Evolutionary conservation across 2,113 vertebrate species (phyloP).

Genomic region (Hipposideros armiger): DNA sequence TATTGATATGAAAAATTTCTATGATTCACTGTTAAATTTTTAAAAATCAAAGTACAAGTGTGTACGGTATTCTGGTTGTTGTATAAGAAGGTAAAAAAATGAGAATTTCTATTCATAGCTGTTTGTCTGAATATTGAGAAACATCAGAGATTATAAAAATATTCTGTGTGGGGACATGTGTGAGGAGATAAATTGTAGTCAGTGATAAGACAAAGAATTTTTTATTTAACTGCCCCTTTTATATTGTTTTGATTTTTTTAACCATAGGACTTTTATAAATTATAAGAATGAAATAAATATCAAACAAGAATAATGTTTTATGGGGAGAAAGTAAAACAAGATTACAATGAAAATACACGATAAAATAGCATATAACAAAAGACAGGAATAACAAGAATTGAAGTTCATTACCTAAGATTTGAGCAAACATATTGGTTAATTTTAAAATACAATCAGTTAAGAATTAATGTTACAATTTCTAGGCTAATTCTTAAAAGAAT

Average conservation of each 20-base stretch:
- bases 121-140: constrained; percentile 28
- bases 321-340: constrained; percentile 3
- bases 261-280: background rate
- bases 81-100: background rate
- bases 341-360: constrained; percentile 18
- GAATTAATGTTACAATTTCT: background rate
- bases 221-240: background rate
- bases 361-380: background rate
- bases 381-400: background rate
- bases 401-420: background rate
- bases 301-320: constrained; percentile 28
- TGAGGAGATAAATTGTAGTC: background rate
- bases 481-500: constrained; percentile 11
- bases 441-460: background rate
- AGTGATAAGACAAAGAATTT: background rate
- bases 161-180: background rate
- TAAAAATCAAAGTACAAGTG: background rate
- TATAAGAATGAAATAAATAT: background rate
- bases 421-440: background rate
- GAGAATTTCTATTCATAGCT: background rate
- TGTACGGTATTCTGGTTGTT: background rate
- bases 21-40: background rate
- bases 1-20: constrained; percentile 16
- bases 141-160: background rate
- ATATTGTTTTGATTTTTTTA: constrained; percentile 36